Conservation (phyloP, 2,113 vertebrate genomes). For the Ibidorhyncha struthersii region DNA sequence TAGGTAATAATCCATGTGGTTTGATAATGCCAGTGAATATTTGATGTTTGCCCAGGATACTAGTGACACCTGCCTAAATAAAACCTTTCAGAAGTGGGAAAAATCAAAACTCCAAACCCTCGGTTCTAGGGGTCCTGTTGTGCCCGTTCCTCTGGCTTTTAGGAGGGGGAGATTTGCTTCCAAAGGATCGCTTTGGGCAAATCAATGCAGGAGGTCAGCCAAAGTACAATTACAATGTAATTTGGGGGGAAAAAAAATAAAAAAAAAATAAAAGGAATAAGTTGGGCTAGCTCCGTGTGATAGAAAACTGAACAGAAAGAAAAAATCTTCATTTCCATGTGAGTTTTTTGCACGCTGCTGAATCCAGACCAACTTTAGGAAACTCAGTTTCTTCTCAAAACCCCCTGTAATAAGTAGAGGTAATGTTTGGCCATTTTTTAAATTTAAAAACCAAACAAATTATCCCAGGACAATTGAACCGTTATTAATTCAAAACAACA, state of each 20-base stretch:
- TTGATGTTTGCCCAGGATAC: not conserved
- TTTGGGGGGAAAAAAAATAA: not conserved
- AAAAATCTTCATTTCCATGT: not conserved
- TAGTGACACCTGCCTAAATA: slow-evolving; percentile 25
- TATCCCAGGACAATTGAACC: not conserved
- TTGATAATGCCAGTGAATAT: not conserved
- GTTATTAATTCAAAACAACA: not conserved
- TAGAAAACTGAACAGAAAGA: not conserved
- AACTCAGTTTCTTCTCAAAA: not conserved
- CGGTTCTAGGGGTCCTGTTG: not conserved
- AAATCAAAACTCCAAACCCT: not conserved
- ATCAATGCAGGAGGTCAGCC: not conserved
- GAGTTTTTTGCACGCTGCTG: not conserved
- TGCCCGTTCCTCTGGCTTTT: not conserved
- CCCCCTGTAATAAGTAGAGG: not conserved
- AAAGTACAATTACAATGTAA: not conserved
- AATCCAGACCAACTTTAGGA: not conserved
- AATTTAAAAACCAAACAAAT: not conserved
- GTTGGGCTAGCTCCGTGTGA: not conserved
- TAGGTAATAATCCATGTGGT: not conserved
- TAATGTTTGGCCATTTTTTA: not conserved
- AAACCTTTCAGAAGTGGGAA: not conserved
- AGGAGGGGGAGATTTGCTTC: not conserved
- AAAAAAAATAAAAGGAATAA: not conserved
- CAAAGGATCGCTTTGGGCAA: not conserved